phyloP scores from a whole-genome alignment of 53 echinoderm and acorn worm species.

The Pentamera pediparva region DNA sequence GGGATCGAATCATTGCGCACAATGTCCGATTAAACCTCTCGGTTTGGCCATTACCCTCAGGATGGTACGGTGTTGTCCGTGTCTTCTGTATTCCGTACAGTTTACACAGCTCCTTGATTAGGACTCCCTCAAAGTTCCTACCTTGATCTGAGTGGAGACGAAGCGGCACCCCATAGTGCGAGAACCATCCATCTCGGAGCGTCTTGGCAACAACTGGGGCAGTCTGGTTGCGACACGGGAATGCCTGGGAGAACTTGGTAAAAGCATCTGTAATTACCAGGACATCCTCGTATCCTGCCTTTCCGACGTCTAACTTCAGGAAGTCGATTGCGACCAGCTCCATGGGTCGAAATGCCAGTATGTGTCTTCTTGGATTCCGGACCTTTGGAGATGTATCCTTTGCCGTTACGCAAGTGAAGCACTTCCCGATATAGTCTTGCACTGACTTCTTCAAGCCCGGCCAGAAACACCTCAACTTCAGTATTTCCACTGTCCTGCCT shows the following conservation, averaged over 20 bases:
- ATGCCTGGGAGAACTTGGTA: conserved; percentile 21
- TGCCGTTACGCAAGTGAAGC: conserved; percentile 38
- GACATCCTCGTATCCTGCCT: conserved; percentile 51
- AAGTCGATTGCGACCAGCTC: conserved; percentile 51
- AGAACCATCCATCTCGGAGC: conserved; percentile 21
- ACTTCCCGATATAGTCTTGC: conserved; percentile 25
- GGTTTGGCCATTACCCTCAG: conserved; percentile 37
- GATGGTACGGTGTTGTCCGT: conserved; percentile 35
- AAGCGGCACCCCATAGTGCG: conserved; percentile 10
- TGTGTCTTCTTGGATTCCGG: conserved; percentile 40
- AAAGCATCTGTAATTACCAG: conserved; percentile 44
- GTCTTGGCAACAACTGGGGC: neutral
- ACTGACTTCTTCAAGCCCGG: conserved; percentile 35
- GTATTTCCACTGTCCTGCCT: neutral
- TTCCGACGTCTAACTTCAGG: conserved; percentile 48
- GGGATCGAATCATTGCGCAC: conserved; percentile 18
- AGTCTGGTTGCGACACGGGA: conserved; percentile 31
- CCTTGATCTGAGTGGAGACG: conserved; percentile 19
- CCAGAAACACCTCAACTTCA: conserved; percentile 26
- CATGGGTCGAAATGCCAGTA: conserved; percentile 47
- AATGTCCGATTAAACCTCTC: conserved; percentile 34
- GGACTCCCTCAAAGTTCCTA: conserved; percentile 8
- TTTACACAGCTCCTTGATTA: conserved; percentile 7
- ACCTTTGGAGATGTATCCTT: conserved; percentile 41
- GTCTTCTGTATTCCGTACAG: conserved; percentile 32